A percentile compares a stretch with the other conserved stretches of the same genome.
These are phyloP conservation scores for Aurelia aurita complex sp. Pacific DNA, from an alignment of 30 jellyfish, hydroid and myxozoan genomes.

Conservation along the genomic window DNA sequence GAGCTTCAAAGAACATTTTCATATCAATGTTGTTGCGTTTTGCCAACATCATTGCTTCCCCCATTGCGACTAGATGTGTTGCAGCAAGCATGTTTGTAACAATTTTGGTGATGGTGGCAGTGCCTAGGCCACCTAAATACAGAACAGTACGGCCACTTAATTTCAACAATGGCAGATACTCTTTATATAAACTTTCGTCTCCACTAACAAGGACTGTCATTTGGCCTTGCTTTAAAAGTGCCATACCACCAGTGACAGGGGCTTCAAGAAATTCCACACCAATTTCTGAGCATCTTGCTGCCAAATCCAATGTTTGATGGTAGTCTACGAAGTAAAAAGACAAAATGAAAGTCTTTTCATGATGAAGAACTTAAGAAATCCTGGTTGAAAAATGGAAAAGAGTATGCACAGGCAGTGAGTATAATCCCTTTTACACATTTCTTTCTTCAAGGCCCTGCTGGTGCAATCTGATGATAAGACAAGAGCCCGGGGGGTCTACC, in stretches of 20 bases:
- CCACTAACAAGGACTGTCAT: slow-evolving; percentile 76
- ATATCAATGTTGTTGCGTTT: slow-evolving; percentile 59
- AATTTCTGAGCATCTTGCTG: slow-evolving; percentile 53
- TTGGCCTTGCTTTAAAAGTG: slow-evolving; percentile 62
- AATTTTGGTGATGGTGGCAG: slow-evolving; percentile 65
- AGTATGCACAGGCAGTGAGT: too few species aligned
- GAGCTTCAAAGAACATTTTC: slow-evolving; percentile 58
- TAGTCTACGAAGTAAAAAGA: slow-evolving; percentile 23
- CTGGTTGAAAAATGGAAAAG: too few species aligned
- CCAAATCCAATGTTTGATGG: slow-evolving; percentile 62
- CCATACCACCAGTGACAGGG: slow-evolving; percentile 87
- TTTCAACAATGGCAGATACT: slow-evolving; percentile 42
- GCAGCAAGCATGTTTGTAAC: slow-evolving; percentile 70
- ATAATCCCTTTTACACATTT: too few species aligned
- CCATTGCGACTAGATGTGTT: slow-evolving; percentile 51
- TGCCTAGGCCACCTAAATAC: slow-evolving; percentile 70
- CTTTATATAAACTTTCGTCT: slow-evolving; percentile 36
- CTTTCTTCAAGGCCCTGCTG: background rate
- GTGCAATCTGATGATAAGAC: background rate
- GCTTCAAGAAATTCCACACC: slow-evolving; percentile 66
- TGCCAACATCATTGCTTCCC: slow-evolving; percentile 63
- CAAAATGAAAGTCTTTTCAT: background rate
- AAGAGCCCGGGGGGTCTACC: too few species aligned
- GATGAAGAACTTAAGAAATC: too few species aligned
- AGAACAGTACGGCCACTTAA: slow-evolving; percentile 60